A percentile compares a stretch with the other conserved stretches of the same genome.
These are phyloP conservation scores for Phenganax stokvisi DNA, from an alignment of 92 coral and sea anemone genomes.

Conservation along the genomic window DNA sequence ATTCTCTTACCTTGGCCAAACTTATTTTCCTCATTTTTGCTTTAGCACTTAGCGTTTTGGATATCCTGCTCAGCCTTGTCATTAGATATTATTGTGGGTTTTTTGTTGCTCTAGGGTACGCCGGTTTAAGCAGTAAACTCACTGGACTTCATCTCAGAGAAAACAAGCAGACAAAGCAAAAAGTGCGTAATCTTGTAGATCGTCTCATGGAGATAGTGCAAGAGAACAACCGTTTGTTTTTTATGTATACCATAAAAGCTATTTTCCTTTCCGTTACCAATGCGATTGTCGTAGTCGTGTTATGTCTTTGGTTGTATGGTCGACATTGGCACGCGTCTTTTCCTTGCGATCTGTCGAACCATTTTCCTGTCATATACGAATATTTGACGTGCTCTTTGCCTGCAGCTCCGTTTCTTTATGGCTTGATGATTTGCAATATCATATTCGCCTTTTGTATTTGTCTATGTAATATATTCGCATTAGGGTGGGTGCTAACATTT, in stretches of 20 bases:
- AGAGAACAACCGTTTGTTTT: conserved; percentile 10
- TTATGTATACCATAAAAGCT: conserved; percentile 22
- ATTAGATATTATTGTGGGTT: background rate
- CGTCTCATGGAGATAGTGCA: conserved; percentile 5
- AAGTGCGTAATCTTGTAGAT: conserved; percentile 9
- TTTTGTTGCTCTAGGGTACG: background rate
- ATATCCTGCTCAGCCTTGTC: background rate
- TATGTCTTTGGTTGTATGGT: conserved; percentile 4
- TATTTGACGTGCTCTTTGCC: conserved; percentile 34
- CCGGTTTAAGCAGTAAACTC: conserved; percentile 20
- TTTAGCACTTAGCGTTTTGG: too few species aligned
- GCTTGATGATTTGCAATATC: conserved; percentile 32
- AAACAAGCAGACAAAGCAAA: conserved; percentile 25
- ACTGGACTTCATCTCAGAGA: conserved; percentile 25
- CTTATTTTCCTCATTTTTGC: too few species aligned
- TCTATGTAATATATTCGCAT: conserved; percentile 12
- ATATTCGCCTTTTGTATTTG: conserved; percentile 29
- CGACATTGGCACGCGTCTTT: conserved; percentile 39
- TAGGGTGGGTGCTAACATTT: conserved; percentile 10
- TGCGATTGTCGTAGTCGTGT: conserved; percentile 28
- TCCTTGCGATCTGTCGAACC: conserved; percentile 12
- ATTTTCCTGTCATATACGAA: conserved; percentile 23
- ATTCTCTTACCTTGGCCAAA: too few species aligned
- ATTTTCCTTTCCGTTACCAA: conserved; percentile 1
- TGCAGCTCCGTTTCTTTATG: conserved; percentile 38